Conservation (phyloP, 2,113 vertebrate species). For the Neogale vison region DNA sequence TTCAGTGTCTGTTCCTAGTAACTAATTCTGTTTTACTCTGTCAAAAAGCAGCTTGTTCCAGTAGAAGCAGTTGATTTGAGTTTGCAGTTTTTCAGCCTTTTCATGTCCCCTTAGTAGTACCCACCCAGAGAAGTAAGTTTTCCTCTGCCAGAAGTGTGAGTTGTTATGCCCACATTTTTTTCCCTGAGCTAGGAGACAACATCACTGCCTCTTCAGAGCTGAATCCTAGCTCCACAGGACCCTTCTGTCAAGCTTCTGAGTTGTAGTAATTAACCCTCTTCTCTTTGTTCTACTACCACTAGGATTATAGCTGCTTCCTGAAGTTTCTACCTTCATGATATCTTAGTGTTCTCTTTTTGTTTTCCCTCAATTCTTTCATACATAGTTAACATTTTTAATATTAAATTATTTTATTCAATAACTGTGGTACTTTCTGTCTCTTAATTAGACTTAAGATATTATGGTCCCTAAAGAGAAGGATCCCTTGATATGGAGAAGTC, state of each 20-base stretch:
- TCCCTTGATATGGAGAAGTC: not conserved
- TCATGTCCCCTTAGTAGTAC: not conserved
- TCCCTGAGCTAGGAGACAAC: not conserved
- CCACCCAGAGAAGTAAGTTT: not conserved
- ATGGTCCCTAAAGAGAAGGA: not conserved
- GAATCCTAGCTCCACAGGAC: fast-evolving
- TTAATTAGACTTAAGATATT: not conserved
- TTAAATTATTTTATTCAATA: not conserved
- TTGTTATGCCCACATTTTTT: not conserved
- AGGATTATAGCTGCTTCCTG: not conserved
- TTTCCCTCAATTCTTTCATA: not conserved
- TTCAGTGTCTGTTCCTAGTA: not conserved
- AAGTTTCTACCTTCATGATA: not conserved
- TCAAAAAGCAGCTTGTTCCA: not conserved
- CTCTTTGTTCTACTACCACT: not conserved
- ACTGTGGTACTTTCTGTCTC: not conserved
- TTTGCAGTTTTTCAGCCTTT: not conserved
- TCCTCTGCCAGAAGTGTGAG: not conserved
- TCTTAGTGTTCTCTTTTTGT: not conserved
- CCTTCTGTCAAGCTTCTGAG: not conserved
- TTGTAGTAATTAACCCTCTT: not conserved
- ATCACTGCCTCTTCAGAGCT: not conserved
- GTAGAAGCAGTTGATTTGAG: not conserved
- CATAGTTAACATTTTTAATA: not conserved
- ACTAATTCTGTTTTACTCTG: not conserved